phyloP scores from a whole-genome alignment of 2,797 vertebrate genomes.

The Helostoma temminkii region DNA sequence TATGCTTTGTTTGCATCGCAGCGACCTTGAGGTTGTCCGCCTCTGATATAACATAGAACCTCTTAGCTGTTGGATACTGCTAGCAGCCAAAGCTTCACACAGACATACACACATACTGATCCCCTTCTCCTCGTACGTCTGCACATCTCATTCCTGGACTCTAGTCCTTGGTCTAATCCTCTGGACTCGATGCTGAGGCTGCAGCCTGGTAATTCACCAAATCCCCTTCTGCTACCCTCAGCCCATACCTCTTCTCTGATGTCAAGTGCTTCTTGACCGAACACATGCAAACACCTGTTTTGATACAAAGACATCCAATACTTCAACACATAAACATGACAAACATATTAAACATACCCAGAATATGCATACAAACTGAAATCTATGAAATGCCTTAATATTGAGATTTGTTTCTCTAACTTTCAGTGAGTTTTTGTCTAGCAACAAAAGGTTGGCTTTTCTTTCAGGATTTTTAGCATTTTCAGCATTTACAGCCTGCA shows the following conservation, averaged over 20 bases:
- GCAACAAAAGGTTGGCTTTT: slow-evolving; percentile 1
- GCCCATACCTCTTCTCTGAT: slow-evolving; percentile 69
- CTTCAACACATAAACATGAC: slow-evolving; percentile 1
- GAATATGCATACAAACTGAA: slow-evolving; percentile 1
- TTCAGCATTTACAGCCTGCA: slow-evolving; percentile 24
- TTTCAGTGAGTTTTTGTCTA: slow-evolving; percentile 2
- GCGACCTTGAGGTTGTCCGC: slow-evolving; percentile 59
- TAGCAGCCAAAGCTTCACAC: slow-evolving; percentile 45
- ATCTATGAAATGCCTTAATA: neutral
- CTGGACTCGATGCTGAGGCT: slow-evolving; percentile 78
- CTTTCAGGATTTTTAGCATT: slow-evolving; percentile 18
- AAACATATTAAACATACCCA: neutral
- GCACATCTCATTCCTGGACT: slow-evolving; percentile 73
- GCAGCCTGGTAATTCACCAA: slow-evolving; percentile 81
- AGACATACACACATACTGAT: slow-evolving; percentile 48
- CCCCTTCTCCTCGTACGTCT: slow-evolving; percentile 57
- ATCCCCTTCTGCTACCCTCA: slow-evolving; percentile 72
- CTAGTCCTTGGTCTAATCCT: slow-evolving; percentile 74
- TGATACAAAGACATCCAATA: slow-evolving; percentile 6
- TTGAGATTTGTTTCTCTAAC: neutral
- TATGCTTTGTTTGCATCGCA: neutral
- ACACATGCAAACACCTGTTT: slow-evolving; percentile 28
- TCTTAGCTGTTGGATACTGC: slow-evolving; percentile 30
- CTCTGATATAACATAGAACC: slow-evolving; percentile 41
- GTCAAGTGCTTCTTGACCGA: slow-evolving; percentile 72